phyloP scores from a whole-genome alignment of 2,113 vertebrate species.

The Colossoma macropomum region DNA sequence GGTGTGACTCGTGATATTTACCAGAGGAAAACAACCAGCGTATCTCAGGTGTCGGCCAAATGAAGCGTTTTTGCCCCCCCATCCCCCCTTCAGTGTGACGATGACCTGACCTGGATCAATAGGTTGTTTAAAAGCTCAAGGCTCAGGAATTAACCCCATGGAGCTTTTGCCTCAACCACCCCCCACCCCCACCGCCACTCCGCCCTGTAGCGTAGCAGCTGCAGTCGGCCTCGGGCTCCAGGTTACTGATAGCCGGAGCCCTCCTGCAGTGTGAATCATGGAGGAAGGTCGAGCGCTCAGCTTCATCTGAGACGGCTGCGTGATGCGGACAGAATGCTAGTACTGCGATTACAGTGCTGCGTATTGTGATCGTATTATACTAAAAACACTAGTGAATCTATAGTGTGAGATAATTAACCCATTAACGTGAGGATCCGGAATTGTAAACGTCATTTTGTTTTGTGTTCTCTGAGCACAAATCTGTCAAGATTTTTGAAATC shows the following conservation, averaged over 20 bases:
- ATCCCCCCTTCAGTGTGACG: neutral
- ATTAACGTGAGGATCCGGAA: no score
- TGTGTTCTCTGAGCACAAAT: no score
- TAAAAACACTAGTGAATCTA: no score
- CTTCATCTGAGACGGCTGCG: neutral
- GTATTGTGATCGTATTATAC: no score
- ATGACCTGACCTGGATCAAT: constrained; percentile 62
- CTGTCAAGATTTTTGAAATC: no score
- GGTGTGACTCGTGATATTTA: neutral
- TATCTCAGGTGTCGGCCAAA: constrained; percentile 18
- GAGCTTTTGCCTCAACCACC: neutral
- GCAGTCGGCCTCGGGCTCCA: neutral
- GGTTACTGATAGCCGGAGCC: constrained; percentile 34
- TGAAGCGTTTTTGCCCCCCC: neutral
- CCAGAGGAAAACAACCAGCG: neutral
- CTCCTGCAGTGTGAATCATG: neutral
- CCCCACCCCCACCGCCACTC: constrained; percentile 17
- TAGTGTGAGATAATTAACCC: no score
- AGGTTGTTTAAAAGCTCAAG: constrained; percentile 60
- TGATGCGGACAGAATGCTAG: no score
- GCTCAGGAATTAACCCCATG: constrained; percentile 41
- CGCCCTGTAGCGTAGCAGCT: neutral
- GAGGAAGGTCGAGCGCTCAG: neutral
- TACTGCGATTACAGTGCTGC: no score
- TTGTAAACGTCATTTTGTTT: no score